Percentiles rank a stretch among this genome's conserved stretches.
These are phyloP conservation scores for Drosophila repleta DNA, from an alignment of 1,140 invertebrate species.

Conservation along the genomic window DNA sequence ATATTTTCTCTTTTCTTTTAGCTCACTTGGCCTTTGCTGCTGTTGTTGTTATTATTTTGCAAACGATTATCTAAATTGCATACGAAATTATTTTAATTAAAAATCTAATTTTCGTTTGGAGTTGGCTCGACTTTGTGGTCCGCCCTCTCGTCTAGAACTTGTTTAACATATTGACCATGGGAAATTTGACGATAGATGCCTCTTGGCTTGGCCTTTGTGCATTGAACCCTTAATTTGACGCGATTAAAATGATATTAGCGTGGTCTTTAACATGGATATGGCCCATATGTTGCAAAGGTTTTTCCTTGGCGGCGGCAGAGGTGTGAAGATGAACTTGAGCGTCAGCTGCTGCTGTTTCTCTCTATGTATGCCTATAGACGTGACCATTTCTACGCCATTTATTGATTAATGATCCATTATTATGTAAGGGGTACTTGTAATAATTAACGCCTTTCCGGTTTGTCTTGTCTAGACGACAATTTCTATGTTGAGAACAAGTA, in stretches of 20 bases:
- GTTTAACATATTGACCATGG: constrained; percentile 56
- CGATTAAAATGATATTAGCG: constrained; percentile 81
- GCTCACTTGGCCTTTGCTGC: constrained; percentile 22
- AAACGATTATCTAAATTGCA: constrained; percentile 84
- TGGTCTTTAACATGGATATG: constrained; percentile 16
- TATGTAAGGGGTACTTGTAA: constrained; percentile 42
- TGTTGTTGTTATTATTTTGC: constrained; percentile 28
- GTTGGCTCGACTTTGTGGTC: not conserved
- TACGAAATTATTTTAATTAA: constrained; percentile 84
- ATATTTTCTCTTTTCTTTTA: constrained; percentile 6
- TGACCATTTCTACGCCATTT: constrained; percentile 54
- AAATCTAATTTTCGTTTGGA: constrained; percentile 81
- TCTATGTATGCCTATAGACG: constrained; percentile 19
- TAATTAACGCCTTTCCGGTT: constrained; percentile 76
- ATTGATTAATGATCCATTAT: constrained; percentile 80
- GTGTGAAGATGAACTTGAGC: constrained; percentile 62
- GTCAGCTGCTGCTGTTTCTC: constrained; percentile 57
- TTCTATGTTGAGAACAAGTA: not conserved
- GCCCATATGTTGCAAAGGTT: constrained; percentile 59
- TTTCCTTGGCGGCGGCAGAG: constrained; percentile 53
- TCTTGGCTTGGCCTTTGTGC: constrained; percentile 41
- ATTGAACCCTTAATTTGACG: constrained; percentile 75
- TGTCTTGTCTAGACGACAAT: not conserved
- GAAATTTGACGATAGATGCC: constrained; percentile 31
- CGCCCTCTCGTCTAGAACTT: constrained; percentile 13